Evolutionary conservation across 2,888 invertebrate genomes (phyloP), one percentile per base, ranked within the genome.

Genomic region (Mamestra brassicae): DNA sequence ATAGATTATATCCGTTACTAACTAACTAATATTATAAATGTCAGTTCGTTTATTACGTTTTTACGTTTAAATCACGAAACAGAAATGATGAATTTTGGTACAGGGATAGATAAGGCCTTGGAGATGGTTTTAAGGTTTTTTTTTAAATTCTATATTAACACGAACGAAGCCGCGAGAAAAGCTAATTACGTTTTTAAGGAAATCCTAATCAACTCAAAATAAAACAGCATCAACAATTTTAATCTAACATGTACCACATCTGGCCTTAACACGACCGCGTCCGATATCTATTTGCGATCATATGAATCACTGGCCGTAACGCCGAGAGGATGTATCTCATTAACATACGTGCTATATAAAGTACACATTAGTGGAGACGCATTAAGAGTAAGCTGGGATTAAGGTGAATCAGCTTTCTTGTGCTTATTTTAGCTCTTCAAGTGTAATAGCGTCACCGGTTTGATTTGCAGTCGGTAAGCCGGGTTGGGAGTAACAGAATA

Each of bases 251-350:
- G 36, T 76, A 64, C 60, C 3, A 47, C 75, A 74, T 74, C 78
- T 85, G 76, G 65, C 34, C 38, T 60, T 58, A 67, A 47, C 42
- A 34, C 62, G n/a, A 10, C 11, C 58, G 57, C 60, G 75, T 74
- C 76, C 71, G 71, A 82, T 77, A 85, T 81, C 81, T 82, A 89
- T 89, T 85, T 82, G 80, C 75, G 82, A 73, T 67, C 85, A 81
- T 62, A 45, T 91, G 90, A 91, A 84, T 91, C 90, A 90, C 75
- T 78, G 71, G 70, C 78, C 85, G 83, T 82, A 83, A 81, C 64
- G 71, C 72, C 72, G 71, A 80, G 89, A 91, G 91, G 91, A 92
- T 89, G 88, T 85, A 76, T 70, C 86, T 89, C 85, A 89, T 90
- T 90, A 89, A 78, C 87, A 89, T 84, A 65, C 57, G 72, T 62